A percentile compares a stretch with the other conserved stretches of the same genome.
phyloP scores from a whole-genome alignment of 2,113 vertebrate genomes.

The Dipodomys merriami region DNA sequence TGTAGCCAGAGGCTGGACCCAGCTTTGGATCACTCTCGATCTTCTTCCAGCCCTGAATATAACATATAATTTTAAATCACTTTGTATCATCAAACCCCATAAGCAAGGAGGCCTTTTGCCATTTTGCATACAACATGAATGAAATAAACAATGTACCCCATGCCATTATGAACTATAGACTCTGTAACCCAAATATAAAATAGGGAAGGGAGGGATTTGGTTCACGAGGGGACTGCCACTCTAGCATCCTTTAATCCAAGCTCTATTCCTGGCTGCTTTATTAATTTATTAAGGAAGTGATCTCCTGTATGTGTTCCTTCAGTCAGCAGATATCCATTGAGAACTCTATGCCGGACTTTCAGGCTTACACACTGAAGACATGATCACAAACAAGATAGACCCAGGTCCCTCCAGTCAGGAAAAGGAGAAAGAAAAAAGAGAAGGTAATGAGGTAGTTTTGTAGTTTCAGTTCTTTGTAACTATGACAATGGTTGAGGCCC shows the following conservation, averaged over 20 bases:
- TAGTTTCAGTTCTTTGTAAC: neutral
- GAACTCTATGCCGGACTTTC: neutral
- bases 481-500: neutral
- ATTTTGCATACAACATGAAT: conserved; percentile 51
- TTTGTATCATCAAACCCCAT: conserved; percentile 50
- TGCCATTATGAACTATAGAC: conserved; percentile 74
- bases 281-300: conserved; percentile 31
- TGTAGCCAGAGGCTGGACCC: neutral
- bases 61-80: conserved; percentile 43
- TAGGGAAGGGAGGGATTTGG: neutral
- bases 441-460: neutral
- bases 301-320: neutral
- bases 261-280: neutral
- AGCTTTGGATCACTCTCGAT: neutral
- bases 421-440: neutral
- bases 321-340: conserved; percentile 2
- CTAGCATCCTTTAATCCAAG: neutral
- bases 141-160: conserved; percentile 46
- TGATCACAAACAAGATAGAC: neutral
- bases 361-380: neutral
- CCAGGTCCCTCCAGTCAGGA: neutral
- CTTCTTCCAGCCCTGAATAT: neutral
- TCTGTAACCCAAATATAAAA: conserved; percentile 56
- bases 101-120: conserved; percentile 50
- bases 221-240: neutral